Evolutionary conservation across 1,140 invertebrate genomes (phyloP), one percentile per base, ranked within the genome.

Genomic region (Diorhabda elongata): DNA sequence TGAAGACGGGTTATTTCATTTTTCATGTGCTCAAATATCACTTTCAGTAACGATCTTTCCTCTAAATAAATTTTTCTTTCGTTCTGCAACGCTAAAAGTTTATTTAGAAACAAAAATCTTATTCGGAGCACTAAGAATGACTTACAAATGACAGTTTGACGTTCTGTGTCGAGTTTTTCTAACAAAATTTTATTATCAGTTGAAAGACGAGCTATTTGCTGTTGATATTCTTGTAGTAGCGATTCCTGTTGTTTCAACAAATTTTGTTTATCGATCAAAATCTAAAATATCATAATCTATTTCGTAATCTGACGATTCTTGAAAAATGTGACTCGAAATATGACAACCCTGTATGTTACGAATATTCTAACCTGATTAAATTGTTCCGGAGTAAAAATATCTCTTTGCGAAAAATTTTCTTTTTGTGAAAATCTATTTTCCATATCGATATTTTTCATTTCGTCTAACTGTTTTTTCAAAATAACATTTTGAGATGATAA

Each of bases 11-110:
- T 47, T 8, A 78, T 67, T 71, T 79, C 76, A 9, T 43, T 45
- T 69, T 77, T 78, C 4, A 80, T 44, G 41, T 77, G 73, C 45
- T 77, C 69, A 61, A 76, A 78, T 42, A 80, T 74, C 0, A 72
- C 65, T 63, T 74, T 79, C 59, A 80, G 61, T 8, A 79, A 66
- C 42, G 65, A 74, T 66, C 78, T 77, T 64, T 80, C 78, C 66
- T 78, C 75, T 58, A 79, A 70, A 70, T 79, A 75, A 56, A 73
- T 74, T 64, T 71, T 70, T 59, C 77, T 61, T 73, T 80, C 77
- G 41, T 59, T 74, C 67, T 79, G 74, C 9, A 80, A 60, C 6
- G 74, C 77, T 75, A 44, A 5, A 60, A 61, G 42, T 9, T 56
- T 61, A 44, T 44, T 4, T 2, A 26, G 26, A 7, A 6, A 61